Percentiles rank a stretch among this genome's conserved stretches.
These are phyloP conservation scores for Delphinus delphis DNA, from an alignment of 2,113 vertebrate species.

Conservation along the genomic window DNA sequence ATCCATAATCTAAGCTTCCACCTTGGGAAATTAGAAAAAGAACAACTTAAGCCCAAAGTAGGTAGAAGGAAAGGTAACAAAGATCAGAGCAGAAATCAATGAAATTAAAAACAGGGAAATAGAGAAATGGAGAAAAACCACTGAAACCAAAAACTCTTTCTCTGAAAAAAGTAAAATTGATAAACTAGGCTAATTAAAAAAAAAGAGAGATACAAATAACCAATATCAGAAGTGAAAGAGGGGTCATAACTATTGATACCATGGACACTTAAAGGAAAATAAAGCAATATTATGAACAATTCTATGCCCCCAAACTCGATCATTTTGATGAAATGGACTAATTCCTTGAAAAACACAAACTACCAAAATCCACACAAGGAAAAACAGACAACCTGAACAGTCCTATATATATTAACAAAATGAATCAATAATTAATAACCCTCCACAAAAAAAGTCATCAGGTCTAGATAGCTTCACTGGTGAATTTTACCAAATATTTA, in stretches of 20 bases:
- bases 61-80: neutral
- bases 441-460: neutral
- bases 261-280: neutral
- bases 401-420: neutral
- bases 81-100: neutral
- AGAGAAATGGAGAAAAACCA: neutral
- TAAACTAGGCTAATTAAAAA: neutral
- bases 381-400: neutral
- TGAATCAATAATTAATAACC: neutral
- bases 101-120: neutral
- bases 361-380: neutral
- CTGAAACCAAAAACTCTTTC: neutral
- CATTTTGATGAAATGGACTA: neutral
- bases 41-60: neutral
- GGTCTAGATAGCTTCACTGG: neutral
- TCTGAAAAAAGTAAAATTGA: neutral
- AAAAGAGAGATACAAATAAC: neutral
- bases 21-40: neutral
- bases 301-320: neutral
- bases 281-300: neutral
- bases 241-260: neutral
- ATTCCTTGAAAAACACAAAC: neutral
- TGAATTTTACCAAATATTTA: neutral
- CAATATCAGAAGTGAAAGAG: conserved; percentile 9
- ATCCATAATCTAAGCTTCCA: neutral